Percentiles rank a stretch among this genome's conserved stretches.
Conservation (phyloP, 1,140 invertebrate species). For the Sesamia nonagrioides region DNA sequence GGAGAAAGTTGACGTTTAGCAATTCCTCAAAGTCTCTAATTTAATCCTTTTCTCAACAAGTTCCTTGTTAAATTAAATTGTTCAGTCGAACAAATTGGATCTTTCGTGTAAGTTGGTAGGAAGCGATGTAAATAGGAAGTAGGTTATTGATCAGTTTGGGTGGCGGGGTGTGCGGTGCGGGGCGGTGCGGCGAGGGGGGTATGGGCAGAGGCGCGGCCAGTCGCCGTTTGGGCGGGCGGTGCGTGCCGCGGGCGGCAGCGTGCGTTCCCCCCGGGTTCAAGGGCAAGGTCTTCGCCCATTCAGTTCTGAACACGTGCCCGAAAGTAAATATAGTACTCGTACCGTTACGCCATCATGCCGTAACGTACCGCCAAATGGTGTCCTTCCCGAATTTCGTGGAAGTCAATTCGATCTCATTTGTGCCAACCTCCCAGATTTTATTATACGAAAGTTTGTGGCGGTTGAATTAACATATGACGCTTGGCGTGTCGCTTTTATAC, state of each 20-base stretch:
- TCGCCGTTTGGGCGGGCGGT: constrained; percentile 80
- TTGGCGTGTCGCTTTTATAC: constrained; percentile 24
- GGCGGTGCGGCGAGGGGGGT: constrained; percentile 53
- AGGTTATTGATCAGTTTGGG: constrained; percentile 76
- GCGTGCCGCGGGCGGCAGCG: constrained; percentile 71
- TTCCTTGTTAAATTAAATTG: constrained; percentile 1
- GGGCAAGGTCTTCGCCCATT: constrained; percentile 81
- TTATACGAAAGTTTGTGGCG: constrained; percentile 10
- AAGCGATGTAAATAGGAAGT: constrained; percentile 71
- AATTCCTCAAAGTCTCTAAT: constrained; percentile 4
- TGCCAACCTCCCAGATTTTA: background rate
- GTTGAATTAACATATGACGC: background rate
- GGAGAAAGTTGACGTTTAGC: constrained; percentile 15
- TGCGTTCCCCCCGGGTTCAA: constrained; percentile 79
- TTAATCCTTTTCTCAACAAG: constrained; percentile 20
- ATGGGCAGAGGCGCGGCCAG: constrained; percentile 70
- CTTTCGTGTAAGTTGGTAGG: constrained; percentile 60
- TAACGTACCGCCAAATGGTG: constrained; percentile 60
- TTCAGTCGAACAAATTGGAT: constrained; percentile 44
- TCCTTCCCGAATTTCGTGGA: constrained; percentile 46
- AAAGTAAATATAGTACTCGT: constrained; percentile 85
- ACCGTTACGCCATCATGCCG: constrained; percentile 70
- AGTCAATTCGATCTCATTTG: background rate
- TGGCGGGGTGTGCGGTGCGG: constrained; percentile 50
- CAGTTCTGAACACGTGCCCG: constrained; percentile 82